These are phyloP conservation scores for Drosophila melanogaster DNA, from an alignment of 1,140 invertebrate species.

Conservation along the genomic window Release_6_plus_ISO1_MT NT_037436.4:16548001-16548500, in stretches of 20 bases:
- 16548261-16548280: too few species aligned
- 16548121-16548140: conserved; percentile 8
- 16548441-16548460: conserved; percentile 82
- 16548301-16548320: conserved; percentile 67
- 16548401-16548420: conserved; percentile 70
- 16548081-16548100: not conserved
- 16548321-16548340: conserved; percentile 77
- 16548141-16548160: conserved; percentile 34
- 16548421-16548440: conserved; percentile 79
- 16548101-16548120: conserved; percentile 5
- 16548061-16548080: not conserved
- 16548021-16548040: too few species aligned
- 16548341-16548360: conserved; percentile 9
- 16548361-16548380: not conserved
- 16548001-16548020: too few species aligned
- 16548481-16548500: not conserved
- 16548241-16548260: conserved; percentile 19
- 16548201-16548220: conserved; percentile 21
- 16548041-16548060: not conserved
- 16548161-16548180: not conserved
- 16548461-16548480: conserved; percentile 15
- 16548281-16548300: conserved; percentile 13
- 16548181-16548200: conserved; percentile 57
- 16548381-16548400: conserved; percentile 21
- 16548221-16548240: conserved; percentile 62